These are phyloP conservation scores for Acrocephalus scirpaceus DNA, from an alignment of 2,797 vertebrate species.

Conservation along the genomic window DNA sequence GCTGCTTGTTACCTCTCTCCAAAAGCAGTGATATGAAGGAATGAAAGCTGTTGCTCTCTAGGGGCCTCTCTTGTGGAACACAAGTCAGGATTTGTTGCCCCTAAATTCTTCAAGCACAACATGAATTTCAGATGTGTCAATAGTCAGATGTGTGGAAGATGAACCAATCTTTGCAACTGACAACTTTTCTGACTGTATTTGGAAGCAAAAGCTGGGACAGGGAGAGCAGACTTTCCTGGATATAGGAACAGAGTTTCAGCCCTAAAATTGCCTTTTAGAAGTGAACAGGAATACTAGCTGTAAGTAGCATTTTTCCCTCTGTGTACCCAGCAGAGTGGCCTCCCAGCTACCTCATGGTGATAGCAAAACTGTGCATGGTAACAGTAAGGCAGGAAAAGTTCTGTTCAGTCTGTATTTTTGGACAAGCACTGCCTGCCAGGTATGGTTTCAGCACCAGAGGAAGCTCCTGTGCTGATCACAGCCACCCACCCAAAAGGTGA, in stretches of 20 bases:
- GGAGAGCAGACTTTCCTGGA: neutral
- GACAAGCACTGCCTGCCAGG: neutral
- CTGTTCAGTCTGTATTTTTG: neutral
- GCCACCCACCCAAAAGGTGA: neutral
- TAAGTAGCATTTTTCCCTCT: neutral
- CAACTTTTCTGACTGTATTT: neutral
- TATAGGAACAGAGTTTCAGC: neutral
- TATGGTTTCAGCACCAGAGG: neutral
- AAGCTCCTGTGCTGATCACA: neutral
- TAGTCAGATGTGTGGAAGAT: neutral
- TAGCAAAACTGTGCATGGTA: neutral
- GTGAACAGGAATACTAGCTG: neutral
- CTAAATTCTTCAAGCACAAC: neutral
- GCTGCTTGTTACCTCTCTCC: neutral
- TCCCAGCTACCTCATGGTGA: neutral
- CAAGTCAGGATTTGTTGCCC: neutral
- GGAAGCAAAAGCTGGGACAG: rapidly evolving
- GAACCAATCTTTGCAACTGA: neutral
- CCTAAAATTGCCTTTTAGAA: neutral
- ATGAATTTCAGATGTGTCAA: neutral
- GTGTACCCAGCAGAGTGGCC: neutral
- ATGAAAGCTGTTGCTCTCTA: neutral
- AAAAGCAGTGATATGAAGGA: neutral
- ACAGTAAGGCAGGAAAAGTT: neutral
- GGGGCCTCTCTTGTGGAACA: neutral